These are phyloP conservation scores for Crossocerus cetratus DNA, from an alignment of 2,888 invertebrate genomes.

Conservation along the genomic window DNA sequence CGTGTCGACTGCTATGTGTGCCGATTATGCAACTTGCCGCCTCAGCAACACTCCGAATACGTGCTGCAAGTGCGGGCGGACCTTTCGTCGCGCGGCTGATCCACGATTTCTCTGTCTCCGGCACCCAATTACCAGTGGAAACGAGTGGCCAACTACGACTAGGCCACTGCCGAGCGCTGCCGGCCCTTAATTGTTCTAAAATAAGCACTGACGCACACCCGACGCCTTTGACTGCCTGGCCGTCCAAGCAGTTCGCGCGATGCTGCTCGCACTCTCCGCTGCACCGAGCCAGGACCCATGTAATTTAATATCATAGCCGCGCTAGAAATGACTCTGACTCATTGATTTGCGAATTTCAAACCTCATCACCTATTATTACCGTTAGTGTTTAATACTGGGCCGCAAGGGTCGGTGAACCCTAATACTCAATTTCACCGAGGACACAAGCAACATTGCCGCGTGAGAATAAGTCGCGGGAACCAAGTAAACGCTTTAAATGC, in stretches of 20 bases:
- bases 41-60: neutral
- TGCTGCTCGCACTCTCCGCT: constrained; percentile 15
- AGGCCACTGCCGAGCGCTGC: constrained; percentile 30
- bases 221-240: constrained; percentile 48
- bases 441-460: constrained; percentile 18
- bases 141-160: constrained; percentile 28
- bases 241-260: constrained; percentile 53
- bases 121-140: neutral
- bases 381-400: neutral
- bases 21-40: constrained; percentile 34
- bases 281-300: constrained; percentile 19
- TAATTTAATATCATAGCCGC: constrained; percentile 15
- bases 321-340: no score
- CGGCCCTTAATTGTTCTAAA: constrained; percentile 64
- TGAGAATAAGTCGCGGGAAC: constrained; percentile 30
- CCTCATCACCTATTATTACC: neutral
- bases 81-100: constrained; percentile 41
- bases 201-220: constrained; percentile 60
- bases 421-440: no score
- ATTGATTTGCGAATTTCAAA: no score
- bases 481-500: constrained; percentile 27
- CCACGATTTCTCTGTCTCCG: constrained; percentile 21
- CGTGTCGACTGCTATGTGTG: no score
- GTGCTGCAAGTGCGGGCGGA: constrained; percentile 24
- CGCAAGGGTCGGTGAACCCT: no score